Base-by-base conservation (phyloP, 2,888 invertebrate species). In the Andrena marginata region DNA sequence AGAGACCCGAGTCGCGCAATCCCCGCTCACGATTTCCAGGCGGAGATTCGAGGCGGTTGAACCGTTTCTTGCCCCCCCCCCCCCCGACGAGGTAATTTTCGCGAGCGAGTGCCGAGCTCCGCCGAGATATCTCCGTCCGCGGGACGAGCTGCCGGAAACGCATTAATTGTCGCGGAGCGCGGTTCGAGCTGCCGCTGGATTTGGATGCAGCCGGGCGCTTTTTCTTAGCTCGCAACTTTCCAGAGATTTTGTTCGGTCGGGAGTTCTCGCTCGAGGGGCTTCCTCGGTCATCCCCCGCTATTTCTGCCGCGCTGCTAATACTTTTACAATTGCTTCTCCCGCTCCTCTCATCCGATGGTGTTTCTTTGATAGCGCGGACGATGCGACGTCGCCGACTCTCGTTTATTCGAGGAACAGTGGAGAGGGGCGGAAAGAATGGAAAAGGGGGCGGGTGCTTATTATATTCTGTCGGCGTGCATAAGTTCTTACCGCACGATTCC, bases 131-230 rank as follows among this genome's bases (percentile, higher is more conserved):
- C 65, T 3, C n/a, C 49, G 29, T 13, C 10, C 33, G 1, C 62
- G 33, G 16, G 60, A 13, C 29, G 7, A 48, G 26, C 23, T 26
- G 29, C 10, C 49, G 8, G 49, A 65, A 49, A 49, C n/a, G 49
- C 65, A 65, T 65, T 65, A 65, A 65, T 65, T 65, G 65, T 65
- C 29, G n/a, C 29, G 48, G 48, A 49, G 26, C 64, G 65, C 10
- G 65, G 26, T 20, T 65, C 65, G 29, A 42, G 63, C 16, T 20
- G 59, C 29, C 13, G 42, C 42, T n/a, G 49, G 65, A 65, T 64
- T 64, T 48, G 26, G 13, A 26, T 26, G 64, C 48, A 16, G 64
- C 5, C 42, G 42, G 7, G 64, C 23, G 64, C 23, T 64, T 64
- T 64, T 64, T 33, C 31, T 42, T 31, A 62, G 7, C 31, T 7